Percentiles rank a stretch among this genome's conserved stretches.
Conservation (phyloP, 2,113 vertebrate genomes). For the Uria lomvia region DNA sequence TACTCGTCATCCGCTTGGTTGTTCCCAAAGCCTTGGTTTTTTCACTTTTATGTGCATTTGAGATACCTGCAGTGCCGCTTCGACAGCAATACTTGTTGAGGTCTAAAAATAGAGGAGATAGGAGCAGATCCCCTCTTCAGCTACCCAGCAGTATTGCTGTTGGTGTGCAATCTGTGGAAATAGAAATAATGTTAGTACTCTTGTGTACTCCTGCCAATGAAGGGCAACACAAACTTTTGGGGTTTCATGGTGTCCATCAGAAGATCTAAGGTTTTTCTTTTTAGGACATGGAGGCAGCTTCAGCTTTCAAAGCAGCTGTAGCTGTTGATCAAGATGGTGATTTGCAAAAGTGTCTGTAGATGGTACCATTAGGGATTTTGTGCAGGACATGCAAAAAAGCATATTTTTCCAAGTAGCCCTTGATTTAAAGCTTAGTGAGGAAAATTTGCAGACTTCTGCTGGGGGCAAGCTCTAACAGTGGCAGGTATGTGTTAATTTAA, state of each 20-base stretch:
- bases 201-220: neutral
- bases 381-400: neutral
- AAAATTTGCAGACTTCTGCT: neutral
- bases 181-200: neutral
- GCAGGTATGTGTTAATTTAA: neutral
- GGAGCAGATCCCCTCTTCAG: neutral
- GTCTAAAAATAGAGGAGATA: neutral
- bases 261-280: neutral
- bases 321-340: neutral
- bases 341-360: neutral
- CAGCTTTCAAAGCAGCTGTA: neutral
- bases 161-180: neutral
- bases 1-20: neutral
- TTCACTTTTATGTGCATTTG: neutral
- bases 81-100: fast-evolving
- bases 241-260: neutral
- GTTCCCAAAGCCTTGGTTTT: neutral
- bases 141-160: neutral
- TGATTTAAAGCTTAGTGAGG: neutral
- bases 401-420: neutral
- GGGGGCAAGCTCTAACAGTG: neutral
- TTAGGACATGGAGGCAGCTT: neutral
- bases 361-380: neutral
- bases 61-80: neutral
- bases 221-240: neutral